These are phyloP conservation scores for Ichneumon xanthorius DNA, from an alignment of 2,888 invertebrate species.

Conservation along the genomic window DNA sequence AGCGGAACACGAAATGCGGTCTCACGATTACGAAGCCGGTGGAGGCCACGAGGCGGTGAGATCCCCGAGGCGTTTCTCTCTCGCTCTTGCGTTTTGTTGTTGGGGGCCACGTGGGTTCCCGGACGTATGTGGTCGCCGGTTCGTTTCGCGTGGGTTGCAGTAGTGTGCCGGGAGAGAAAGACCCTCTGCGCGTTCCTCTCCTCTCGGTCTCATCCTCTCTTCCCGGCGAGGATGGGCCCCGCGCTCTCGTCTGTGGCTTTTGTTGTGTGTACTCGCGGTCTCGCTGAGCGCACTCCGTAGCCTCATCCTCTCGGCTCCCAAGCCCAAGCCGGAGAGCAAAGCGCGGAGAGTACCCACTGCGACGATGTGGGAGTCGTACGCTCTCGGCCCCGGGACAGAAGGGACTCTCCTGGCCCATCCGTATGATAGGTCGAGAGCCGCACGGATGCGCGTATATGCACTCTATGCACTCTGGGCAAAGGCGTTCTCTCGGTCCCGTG, in stretches of 20 bases:
- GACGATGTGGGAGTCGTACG: constrained; percentile 72
- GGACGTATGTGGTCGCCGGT: constrained; percentile 73
- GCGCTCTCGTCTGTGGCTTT: constrained; percentile 56
- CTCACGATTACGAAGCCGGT: constrained; percentile 69
- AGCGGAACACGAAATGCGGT: constrained; percentile 72
- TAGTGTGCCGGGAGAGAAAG: constrained; percentile 34
- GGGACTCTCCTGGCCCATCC: constrained; percentile 34
- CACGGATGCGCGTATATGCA: constrained; percentile 62
- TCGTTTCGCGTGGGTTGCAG: constrained; percentile 72
- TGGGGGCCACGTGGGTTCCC: constrained; percentile 72
- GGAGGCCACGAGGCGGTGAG: constrained; percentile 65
- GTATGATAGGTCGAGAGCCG: constrained; percentile 36
- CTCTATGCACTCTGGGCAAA: constrained; percentile 43
- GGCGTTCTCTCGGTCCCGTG: constrained; percentile 70
- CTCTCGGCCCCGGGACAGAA: constrained; percentile 46
- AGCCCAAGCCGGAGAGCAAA: constrained; percentile 33
- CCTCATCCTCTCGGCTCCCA: constrained; percentile 47
- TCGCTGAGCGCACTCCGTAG: constrained; percentile 34
- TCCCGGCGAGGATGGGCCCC: constrained; percentile 49
- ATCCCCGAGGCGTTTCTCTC: constrained; percentile 57
- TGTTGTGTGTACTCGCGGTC: constrained; percentile 51
- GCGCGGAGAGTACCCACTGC: constrained; percentile 2
- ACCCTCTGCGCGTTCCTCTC: constrained; percentile 43
- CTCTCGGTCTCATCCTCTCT: constrained; percentile 63
- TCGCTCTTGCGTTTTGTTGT: constrained; percentile 51